phyloP scores from a whole-genome alignment of 2,888 invertebrate genomes.

The Neria commutata region DNA sequence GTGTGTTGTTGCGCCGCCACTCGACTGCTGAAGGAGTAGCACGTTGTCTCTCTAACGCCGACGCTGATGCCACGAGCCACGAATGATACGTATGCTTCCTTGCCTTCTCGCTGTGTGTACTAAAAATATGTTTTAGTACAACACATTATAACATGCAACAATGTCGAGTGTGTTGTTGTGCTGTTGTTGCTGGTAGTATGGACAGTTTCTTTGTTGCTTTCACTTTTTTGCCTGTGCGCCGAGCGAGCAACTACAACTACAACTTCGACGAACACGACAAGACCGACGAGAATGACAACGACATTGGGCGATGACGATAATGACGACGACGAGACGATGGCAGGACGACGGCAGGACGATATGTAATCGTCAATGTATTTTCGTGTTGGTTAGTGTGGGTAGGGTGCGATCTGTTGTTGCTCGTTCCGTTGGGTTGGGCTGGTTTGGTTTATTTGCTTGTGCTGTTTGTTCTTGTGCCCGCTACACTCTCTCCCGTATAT shows the following conservation, averaged over 20 bases:
- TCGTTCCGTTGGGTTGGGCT: background rate
- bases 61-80: too few species aligned
- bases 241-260: too few species aligned
- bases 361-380: background rate
- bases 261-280: too few species aligned
- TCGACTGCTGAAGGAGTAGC: too few species aligned
- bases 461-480: background rate
- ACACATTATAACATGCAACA: background rate
- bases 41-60: too few species aligned
- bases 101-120: background rate
- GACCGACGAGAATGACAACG: too few species aligned
- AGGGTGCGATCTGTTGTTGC: background rate
- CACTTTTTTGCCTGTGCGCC: background rate
- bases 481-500: background rate
- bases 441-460: background rate
- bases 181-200: too few species aligned
- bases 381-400: conserved; percentile 1
- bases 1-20: background rate
- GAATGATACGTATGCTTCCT: too few species aligned
- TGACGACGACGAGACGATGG: too few species aligned
- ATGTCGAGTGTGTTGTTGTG: background rate
- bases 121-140: conserved; percentile 5
- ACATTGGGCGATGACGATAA: background rate
- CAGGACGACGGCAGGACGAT: too few species aligned
- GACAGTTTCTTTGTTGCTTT: background rate